Evolutionary conservation across 2,797 vertebrate genomes (phyloP).

Genomic region (Hapalemur alaotrensis): DNA sequence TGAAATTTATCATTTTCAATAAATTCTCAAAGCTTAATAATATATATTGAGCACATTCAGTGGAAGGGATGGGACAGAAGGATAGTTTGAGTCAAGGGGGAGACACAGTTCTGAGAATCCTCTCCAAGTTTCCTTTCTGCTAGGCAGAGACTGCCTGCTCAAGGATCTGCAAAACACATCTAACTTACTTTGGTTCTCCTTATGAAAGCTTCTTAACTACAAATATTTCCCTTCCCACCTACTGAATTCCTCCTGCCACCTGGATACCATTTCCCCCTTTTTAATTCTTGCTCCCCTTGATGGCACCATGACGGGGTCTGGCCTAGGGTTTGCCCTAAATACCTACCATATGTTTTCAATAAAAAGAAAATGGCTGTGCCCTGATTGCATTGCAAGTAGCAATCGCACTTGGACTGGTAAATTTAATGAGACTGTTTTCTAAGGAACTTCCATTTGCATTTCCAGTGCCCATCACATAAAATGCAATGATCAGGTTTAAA

Average conservation of each 20-base stretch:
- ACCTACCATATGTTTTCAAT: slow-evolving; percentile 47
- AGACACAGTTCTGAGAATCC: background rate
- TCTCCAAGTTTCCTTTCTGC: background rate
- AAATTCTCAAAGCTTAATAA: background rate
- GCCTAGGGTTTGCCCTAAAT: slow-evolving; percentile 26
- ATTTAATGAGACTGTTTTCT: slow-evolving; percentile 28
- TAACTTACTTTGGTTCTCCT: slow-evolving; percentile 42
- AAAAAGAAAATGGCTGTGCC: background rate
- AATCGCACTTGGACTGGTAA: slow-evolving; percentile 27
- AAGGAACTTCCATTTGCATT: slow-evolving; percentile 46
- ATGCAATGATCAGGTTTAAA: slow-evolving; percentile 18
- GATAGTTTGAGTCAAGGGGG: background rate
- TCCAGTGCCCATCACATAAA: slow-evolving; percentile 47
- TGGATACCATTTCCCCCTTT: slow-evolving; percentile 54
- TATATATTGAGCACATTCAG: background rate
- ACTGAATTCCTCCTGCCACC: slow-evolving; percentile 39
- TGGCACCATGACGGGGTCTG: slow-evolving; percentile 1
- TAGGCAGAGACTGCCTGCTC: background rate
- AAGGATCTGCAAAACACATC: slow-evolving; percentile 24
- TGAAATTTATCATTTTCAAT: slow-evolving; percentile 9
- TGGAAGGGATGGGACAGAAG: background rate
- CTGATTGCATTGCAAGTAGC: slow-evolving; percentile 11
- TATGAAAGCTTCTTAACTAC: slow-evolving; percentile 31
- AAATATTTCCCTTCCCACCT: slow-evolving; percentile 46
- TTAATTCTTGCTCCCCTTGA: slow-evolving; percentile 7